Conservation (phyloP, 2,888 invertebrate species). For the Ypsolopha sequella region DNA sequence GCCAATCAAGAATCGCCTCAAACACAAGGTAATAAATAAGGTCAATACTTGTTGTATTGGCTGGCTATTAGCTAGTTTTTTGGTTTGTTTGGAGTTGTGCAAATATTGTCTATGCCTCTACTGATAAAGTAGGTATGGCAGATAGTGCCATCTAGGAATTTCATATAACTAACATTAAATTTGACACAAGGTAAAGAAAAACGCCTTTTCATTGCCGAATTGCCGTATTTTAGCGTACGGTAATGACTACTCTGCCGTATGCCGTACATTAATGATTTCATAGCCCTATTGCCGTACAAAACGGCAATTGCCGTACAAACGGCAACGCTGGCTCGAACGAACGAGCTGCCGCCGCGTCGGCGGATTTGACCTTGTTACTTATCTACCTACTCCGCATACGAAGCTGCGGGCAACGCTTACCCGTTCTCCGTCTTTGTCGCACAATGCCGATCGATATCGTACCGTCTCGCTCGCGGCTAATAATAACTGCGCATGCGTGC, state of each 20-base stretch:
- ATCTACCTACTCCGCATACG: conserved; percentile 32
- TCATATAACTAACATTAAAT: too few relatives aligned
- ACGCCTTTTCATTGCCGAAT: background rate
- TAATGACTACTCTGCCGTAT: background rate
- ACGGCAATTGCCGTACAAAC: too few relatives aligned
- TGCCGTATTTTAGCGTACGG: background rate
- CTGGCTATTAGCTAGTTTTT: too few relatives aligned
- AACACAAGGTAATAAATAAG: too few relatives aligned
- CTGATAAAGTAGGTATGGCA: too few relatives aligned
- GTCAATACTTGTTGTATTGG: too few relatives aligned
- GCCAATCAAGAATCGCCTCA: too few relatives aligned
- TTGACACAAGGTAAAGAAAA: background rate
- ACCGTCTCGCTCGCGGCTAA: conserved; percentile 43
- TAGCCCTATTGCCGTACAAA: too few relatives aligned
- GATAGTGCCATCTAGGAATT: too few relatives aligned
- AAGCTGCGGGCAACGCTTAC: conserved; percentile 28
- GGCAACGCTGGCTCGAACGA: background rate
- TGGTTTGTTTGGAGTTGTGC: too few relatives aligned
- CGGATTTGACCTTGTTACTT: conserved; percentile 52
- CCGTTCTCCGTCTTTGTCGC: conserved; percentile 30
- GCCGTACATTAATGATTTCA: too few relatives aligned
- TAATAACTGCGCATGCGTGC: conserved; percentile 36
- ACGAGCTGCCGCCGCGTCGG: background rate
- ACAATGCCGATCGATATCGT: conserved; percentile 35
- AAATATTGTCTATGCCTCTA: too few relatives aligned